Conservation (phyloP, 2,888 invertebrate species). For the Pterobdella sp. region DNA sequence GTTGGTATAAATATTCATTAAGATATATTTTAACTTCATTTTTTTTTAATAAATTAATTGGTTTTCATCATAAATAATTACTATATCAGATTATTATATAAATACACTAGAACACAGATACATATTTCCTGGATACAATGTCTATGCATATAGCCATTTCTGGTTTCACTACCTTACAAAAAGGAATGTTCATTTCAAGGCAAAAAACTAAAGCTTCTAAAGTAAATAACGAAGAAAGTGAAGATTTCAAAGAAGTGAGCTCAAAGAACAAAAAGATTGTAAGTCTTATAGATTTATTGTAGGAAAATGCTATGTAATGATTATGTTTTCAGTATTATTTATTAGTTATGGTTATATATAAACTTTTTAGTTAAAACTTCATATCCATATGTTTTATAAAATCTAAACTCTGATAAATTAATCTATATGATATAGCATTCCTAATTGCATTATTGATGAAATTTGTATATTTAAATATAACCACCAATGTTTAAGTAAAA, state of each 20-base stretch:
- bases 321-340: no score
- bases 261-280: neutral
- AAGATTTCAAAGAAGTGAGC: neutral
- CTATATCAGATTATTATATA: neutral
- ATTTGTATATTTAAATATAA: no score
- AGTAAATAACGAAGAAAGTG: neutral
- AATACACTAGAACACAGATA: slow-evolving; percentile 45
- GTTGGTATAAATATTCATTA: slow-evolving; percentile 48
- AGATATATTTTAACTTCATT: neutral
- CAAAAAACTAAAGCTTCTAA: slow-evolving; percentile 32
- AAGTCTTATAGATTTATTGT: neutral
- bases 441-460: no score
- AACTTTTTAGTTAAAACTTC: no score
- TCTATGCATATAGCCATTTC: slow-evolving; percentile 87
- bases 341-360: no score
- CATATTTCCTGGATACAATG: slow-evolving; percentile 92
- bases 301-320: no score
- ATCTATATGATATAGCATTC: no score
- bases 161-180: slow-evolving; percentile 86
- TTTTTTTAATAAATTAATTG: no score
- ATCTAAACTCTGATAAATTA: no score
- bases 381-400: no score
- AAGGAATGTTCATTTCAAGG: slow-evolving; percentile 68
- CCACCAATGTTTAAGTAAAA: no score
- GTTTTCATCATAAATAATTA: slow-evolving; percentile 1